Percentiles rank a stretch among this genome's conserved stretches.
These are phyloP conservation scores for Sphyrna mokarran DNA, from an alignment of 2,113 vertebrate species.

Conservation along the genomic window DNA sequence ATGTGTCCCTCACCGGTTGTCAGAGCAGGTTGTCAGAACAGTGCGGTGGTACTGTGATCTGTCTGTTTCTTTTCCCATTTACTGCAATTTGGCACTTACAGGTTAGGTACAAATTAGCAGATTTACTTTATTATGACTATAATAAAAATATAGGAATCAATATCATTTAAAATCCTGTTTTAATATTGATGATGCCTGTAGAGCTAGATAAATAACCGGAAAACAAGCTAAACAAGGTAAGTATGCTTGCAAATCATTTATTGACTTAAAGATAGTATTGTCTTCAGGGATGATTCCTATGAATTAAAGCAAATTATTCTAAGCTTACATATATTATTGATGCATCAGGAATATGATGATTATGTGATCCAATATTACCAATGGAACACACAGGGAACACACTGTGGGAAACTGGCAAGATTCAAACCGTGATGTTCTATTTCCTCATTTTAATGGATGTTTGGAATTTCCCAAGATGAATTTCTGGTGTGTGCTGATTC, in stretches of 20 bases:
- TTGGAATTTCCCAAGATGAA: neutral
- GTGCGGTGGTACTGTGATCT: neutral
- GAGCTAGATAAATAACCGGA: neutral
- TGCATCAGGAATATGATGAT: neutral
- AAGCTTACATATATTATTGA: neutral
- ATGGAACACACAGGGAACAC: neutral
- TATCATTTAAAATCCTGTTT: neutral
- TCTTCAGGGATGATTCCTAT: neutral
- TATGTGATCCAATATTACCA: neutral
- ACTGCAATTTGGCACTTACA: neutral
- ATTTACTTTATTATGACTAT: neutral
- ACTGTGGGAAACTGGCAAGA: neutral
- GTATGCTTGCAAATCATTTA: neutral
- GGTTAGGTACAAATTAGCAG: neutral
- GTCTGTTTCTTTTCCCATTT: neutral
- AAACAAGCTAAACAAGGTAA: neutral
- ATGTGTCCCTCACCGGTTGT: neutral
- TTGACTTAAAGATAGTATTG: neutral
- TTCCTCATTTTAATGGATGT: neutral
- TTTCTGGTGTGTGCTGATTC: neutral
- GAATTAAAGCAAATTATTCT: constrained; percentile 9
- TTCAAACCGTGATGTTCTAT: neutral
- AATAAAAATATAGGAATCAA: neutral
- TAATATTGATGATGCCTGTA: neutral
- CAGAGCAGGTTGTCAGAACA: neutral